Evolutionary conservation across 2,113 vertebrate species (phyloP).

Genomic region (Sakesphorus luctuosus): DNA sequence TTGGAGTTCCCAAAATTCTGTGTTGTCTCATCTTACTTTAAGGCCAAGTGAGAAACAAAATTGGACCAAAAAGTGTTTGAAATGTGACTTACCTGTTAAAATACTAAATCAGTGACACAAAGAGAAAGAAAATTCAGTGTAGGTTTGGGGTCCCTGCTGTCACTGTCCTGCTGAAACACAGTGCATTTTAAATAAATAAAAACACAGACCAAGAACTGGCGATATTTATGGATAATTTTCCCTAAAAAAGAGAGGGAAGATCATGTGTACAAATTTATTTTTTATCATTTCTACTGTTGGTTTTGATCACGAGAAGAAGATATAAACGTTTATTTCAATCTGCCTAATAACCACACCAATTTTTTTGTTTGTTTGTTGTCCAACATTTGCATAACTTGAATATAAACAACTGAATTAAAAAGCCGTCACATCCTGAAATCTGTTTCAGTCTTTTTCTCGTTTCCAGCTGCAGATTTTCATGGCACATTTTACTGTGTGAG

Average conservation of each 20-base stretch:
- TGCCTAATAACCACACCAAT: background rate
- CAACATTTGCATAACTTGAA: background rate
- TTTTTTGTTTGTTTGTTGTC: background rate
- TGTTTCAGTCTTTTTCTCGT: background rate
- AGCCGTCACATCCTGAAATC: background rate
- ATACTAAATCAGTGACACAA: background rate
- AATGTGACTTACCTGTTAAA: background rate
- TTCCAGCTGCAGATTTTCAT: background rate
- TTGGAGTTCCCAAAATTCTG: accelerated
- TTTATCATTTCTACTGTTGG: background rate
- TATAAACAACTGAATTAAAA: background rate
- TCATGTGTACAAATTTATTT: background rate
- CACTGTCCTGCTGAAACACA: too few relatives aligned
- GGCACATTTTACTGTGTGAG: background rate
- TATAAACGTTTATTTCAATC: background rate
- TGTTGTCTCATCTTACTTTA: background rate
- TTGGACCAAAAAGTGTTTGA: background rate
- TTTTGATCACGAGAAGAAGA: background rate
- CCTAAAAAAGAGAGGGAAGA: background rate
- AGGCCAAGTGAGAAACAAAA: background rate
- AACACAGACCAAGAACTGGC: too few relatives aligned
- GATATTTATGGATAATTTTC: background rate
- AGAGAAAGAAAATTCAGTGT: background rate
- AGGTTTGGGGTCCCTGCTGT: background rate
- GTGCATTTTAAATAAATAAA: background rate